A percentile compares a stretch with the other conserved stretches of the same genome.
Conservation (phyloP, 1,140 invertebrate genomes). For the Drosophila littoralis region DNA sequence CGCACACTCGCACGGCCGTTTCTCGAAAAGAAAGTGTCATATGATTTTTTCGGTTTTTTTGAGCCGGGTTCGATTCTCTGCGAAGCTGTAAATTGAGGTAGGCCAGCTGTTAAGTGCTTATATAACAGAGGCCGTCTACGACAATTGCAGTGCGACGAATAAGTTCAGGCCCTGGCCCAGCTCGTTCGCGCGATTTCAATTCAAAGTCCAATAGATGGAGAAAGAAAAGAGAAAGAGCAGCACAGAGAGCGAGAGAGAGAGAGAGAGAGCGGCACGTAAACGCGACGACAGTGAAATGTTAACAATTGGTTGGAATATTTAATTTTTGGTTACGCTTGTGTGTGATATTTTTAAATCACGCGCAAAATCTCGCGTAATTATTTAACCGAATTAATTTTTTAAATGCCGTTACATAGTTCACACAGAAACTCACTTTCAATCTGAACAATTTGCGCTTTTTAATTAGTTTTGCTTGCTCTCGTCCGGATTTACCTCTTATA, state of each 20-base stretch:
- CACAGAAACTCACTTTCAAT: slow-evolving; percentile 13
- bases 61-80: slow-evolving; percentile 25
- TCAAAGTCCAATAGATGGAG: slow-evolving; percentile 15
- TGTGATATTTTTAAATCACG: slow-evolving; percentile 26
- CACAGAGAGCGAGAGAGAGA: slow-evolving; percentile 11
- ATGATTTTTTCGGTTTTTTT: slow-evolving; percentile 29
- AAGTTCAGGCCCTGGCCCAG: slow-evolving; percentile 10
- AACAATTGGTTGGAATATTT: slow-evolving; percentile 54
- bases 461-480: slow-evolving; percentile 1
- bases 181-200: slow-evolving; percentile 24
- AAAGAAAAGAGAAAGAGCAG: background rate
- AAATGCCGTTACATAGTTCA: slow-evolving; percentile 1
- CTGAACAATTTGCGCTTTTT: slow-evolving; percentile 6
- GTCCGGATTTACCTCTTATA: slow-evolving; percentile 34
- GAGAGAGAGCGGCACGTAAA: slow-evolving; percentile 29
- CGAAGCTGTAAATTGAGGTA: slow-evolving; percentile 61
- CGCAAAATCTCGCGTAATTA: slow-evolving; percentile 34
- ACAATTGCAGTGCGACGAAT: background rate
- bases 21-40: slow-evolving; percentile 72
- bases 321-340: slow-evolving; percentile 22
- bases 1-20: slow-evolving; percentile 23
- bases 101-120: slow-evolving; percentile 64
- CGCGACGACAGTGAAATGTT: slow-evolving; percentile 65
- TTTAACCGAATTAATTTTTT: slow-evolving; percentile 14
- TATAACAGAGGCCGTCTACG: slow-evolving; percentile 47